These are phyloP conservation scores for Todus mexicanus DNA, from an alignment of 2,797 vertebrate genomes.

Conservation along the genomic window DNA sequence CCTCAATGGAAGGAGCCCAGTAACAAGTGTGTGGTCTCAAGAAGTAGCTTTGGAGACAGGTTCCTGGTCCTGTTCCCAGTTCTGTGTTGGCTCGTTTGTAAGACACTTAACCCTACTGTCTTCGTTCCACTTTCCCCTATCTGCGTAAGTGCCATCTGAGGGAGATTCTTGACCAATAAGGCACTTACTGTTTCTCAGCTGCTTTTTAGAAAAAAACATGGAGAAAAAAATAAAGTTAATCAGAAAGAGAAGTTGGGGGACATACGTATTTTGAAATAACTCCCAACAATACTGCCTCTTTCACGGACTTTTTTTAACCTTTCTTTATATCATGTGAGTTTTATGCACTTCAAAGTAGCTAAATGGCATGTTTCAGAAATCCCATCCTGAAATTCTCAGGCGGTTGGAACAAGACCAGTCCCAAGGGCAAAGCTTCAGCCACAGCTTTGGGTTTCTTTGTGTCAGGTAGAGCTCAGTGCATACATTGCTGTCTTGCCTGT, in stretches of 20 bases:
- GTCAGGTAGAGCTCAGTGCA: not conserved
- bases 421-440: not conserved
- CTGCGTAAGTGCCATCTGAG: not conserved
- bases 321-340: not conserved
- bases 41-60: conserved; percentile 41
- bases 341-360: not conserved
- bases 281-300: not conserved
- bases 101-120: conserved; percentile 53
- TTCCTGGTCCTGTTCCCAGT: conserved; percentile 55
- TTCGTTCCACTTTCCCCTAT: not conserved
- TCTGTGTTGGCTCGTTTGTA: conserved; percentile 42
- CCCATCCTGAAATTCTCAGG: not conserved
- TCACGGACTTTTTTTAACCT: not conserved
- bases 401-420: not conserved
- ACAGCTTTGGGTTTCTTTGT: not conserved
- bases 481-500: not conserved
- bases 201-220: not conserved
- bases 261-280: not conserved
- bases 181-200: not conserved
- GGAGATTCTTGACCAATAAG: not conserved
- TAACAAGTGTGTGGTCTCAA: conserved; percentile 58
- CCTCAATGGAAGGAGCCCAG: not conserved
- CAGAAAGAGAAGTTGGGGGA: not conserved
- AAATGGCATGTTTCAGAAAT: not conserved
- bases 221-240: not conserved